Evolutionary conservation across 2,113 vertebrate species (phyloP).

Genomic region (Sander vitreus): DNA sequence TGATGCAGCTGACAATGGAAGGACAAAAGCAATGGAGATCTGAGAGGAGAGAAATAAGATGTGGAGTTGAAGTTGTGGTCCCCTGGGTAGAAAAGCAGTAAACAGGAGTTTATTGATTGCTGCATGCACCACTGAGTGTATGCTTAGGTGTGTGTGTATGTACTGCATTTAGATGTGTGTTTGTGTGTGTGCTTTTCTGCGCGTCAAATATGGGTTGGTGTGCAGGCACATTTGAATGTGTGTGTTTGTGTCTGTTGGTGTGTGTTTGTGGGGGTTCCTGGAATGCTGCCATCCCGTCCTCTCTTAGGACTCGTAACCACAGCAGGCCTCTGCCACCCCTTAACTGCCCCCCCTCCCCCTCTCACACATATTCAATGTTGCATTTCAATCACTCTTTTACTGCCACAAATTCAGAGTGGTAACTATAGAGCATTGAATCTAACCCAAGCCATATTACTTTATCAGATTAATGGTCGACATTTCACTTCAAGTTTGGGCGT

Average conservation of each 20-base stretch:
- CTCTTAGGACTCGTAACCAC: slow-evolving; percentile 83
- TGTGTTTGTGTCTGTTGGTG: slow-evolving; percentile 14
- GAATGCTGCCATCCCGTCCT: slow-evolving; percentile 78
- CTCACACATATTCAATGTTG: slow-evolving; percentile 75
- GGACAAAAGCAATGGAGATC: background rate
- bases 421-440: slow-evolving; percentile 63
- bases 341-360: slow-evolving; percentile 63
- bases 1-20: background rate
- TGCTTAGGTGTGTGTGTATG: background rate
- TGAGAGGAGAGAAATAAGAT: background rate
- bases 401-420: slow-evolving; percentile 67
- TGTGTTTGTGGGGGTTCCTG: slow-evolving; percentile 65
- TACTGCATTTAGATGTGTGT: slow-evolving; percentile 24
- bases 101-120: slow-evolving; percentile 53
- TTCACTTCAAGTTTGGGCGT: slow-evolving; percentile 44
- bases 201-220: slow-evolving; percentile 33
- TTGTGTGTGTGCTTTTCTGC: no score
- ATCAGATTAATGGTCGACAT: slow-evolving; percentile 64
- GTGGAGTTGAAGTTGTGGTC: slow-evolving; percentile 21
- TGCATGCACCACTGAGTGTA: slow-evolving; percentile 8
- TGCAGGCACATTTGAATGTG: slow-evolving; percentile 47
- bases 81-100: slow-evolving; percentile 45
- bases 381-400: slow-evolving; percentile 82
- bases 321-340: slow-evolving; percentile 78
- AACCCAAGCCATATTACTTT: slow-evolving; percentile 53